Evolutionary conservation across 2,888 invertebrate genomes (phyloP), one percentile per base, ranked within the genome.

Genomic region (Atethmia centrago): DNA sequence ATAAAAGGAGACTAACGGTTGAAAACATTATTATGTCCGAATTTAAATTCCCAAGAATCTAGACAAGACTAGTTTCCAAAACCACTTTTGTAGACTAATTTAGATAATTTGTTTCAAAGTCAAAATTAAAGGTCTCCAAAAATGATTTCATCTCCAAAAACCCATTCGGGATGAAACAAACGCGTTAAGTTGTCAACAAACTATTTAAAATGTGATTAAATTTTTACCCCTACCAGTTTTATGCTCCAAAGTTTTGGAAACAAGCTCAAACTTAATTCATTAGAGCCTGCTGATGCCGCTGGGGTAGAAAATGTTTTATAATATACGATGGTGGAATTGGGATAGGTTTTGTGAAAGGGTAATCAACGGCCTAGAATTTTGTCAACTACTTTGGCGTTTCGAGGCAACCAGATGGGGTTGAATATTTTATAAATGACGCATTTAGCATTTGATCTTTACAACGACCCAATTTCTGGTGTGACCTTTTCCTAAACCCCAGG

Each of bases 221-320:
- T 79, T 84, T 86, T 86, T 74, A 79, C 72, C 51, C 67, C 28
- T 16, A 49, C 74, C 80, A 77, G 55, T 66, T 83, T 81, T 82
- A 72, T 73, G 69, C 51, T 53, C 5, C 19, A 56, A 85, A 85
- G 74, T 86, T 86, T 72, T 47, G 62, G 31, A 61, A 61, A 51
- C 49, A 66, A 62, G 55, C 79, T 68, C 59, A 82, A 86, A 85
- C 83, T 87, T 87, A 80, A 85, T 87, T 87, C 88, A 87, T 87
- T 87, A 86, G 67, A 63, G 51, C 61, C 68, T 56, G 56, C 85
- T 87, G 81, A 85, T 85, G 78, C 71, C 74, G 59, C 80, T 62
- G 12, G 71, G 58, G 67, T 74, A 71, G 71, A 86, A 79, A 77
- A 66, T 62, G 66, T 65, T 58, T 58, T 64, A 58, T 83, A 79